phyloP scores from a whole-genome alignment of 2,797 vertebrate species.

The Rallus crepitans region DNA sequence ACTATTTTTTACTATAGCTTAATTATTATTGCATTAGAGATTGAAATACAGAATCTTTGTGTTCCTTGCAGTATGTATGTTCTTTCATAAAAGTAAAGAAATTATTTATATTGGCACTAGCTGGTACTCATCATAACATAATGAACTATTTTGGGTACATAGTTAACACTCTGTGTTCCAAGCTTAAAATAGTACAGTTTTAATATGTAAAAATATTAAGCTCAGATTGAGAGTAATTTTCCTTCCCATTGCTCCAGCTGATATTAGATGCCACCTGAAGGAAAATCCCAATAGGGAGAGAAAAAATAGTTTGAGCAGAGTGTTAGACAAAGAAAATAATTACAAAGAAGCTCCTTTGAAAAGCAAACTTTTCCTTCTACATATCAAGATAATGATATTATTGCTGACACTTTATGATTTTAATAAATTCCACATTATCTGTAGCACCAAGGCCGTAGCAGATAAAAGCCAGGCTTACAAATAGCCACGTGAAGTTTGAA shows the following conservation, averaged over 20 bases:
- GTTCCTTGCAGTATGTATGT: not conserved
- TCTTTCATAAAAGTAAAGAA: not conserved
- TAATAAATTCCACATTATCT: not conserved
- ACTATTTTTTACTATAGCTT: not conserved
- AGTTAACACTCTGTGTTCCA: not conserved
- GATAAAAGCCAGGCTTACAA: not conserved
- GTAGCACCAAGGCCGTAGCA: not conserved
- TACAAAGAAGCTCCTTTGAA: not conserved
- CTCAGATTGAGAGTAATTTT: not conserved
- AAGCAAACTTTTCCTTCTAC: not conserved
- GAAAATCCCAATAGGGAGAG: not conserved
- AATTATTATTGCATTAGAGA: not conserved
- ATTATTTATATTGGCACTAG: not conserved
- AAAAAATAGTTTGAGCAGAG: not conserved
- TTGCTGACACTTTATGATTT: not conserved
- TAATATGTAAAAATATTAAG: not conserved
- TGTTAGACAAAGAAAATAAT: not conserved
- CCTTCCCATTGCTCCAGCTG: not conserved
- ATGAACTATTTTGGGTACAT: not conserved
- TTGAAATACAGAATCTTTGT: not conserved
- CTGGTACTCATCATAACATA: not conserved
- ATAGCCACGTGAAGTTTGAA: not conserved
- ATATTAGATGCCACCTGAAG: not conserved
- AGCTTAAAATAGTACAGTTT: not conserved
- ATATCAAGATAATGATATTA: not conserved